Conservation (phyloP, 1,140 invertebrate genomes). For the Phortica variegata region DNA sequence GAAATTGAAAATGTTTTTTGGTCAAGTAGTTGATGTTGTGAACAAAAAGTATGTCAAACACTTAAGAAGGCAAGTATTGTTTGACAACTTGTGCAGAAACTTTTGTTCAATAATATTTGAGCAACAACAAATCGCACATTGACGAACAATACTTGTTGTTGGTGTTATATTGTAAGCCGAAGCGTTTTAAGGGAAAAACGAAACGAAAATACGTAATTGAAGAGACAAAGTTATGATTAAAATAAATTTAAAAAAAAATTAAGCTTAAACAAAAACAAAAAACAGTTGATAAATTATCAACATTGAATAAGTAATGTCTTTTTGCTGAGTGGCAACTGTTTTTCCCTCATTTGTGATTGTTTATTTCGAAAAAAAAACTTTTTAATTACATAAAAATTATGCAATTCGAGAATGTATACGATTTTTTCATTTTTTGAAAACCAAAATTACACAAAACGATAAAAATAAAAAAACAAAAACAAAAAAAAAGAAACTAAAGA, state of each 20-base stretch:
- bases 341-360: conserved; percentile 46
- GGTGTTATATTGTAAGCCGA: no score
- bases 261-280: conserved; percentile 17
- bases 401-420: conserved; percentile 54
- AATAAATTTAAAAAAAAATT: conserved; percentile 21
- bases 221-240: conserved; percentile 26
- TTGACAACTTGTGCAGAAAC: no score
- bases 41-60: no score
- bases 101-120: no score
- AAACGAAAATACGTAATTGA: conserved; percentile 51
- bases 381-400: conserved; percentile 37
- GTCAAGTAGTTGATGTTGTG: no score
- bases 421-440: conserved; percentile 48
- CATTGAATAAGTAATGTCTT: conserved; percentile 16
- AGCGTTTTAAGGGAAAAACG: conserved; percentile 50
- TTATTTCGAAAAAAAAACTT: conserved; percentile 28
- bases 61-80: no score
- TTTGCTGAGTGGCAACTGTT: neutral
- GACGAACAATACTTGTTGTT: no score
- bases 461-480: conserved; percentile 22
- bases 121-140: no score
- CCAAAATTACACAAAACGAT: no score
- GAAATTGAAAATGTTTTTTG: no score
- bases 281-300: conserved; percentile 18
- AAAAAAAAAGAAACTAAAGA: conserved; percentile 7